Evolutionary conservation across 2,888 invertebrate genomes (phyloP).

Genomic region (Proisotoma minuta): DNA sequence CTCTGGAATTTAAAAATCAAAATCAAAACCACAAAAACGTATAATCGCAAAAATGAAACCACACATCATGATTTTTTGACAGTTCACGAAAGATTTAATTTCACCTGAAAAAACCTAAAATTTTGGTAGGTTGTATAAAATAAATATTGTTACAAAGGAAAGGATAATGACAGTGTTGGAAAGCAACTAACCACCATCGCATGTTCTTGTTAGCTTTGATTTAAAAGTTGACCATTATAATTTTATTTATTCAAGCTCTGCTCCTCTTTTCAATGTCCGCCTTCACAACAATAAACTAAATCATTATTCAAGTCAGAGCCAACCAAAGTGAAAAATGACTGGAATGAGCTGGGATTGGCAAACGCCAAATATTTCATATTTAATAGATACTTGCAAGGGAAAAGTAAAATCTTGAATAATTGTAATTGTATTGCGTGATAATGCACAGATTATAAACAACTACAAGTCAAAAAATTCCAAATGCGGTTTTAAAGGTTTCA

Average conservation of each 20-base stretch:
- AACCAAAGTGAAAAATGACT: background rate
- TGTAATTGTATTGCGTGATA: too few relatives aligned
- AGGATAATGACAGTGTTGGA: background rate
- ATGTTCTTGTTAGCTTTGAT: background rate
- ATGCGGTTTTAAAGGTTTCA: too few relatives aligned
- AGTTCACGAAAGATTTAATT: background rate
- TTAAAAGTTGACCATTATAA: background rate
- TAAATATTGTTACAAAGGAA: constrained; percentile 1
- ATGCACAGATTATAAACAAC: too few relatives aligned
- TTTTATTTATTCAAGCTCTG: background rate
- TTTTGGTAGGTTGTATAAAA: background rate
- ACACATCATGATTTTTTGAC: constrained; percentile 5
- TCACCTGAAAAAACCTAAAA: background rate
- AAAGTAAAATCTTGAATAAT: too few relatives aligned
- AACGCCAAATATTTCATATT: constrained; percentile 8
- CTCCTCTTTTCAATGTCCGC: background rate
- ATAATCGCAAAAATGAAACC: constrained; percentile 4
- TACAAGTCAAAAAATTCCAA: too few relatives aligned
- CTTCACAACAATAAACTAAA: background rate
- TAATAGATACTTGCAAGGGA: too few relatives aligned
- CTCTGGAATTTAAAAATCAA: too few relatives aligned
- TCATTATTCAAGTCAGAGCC: background rate
- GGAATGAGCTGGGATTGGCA: constrained; percentile 5
- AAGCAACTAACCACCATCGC: background rate
- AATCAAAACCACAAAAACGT: too few relatives aligned